Conservation (phyloP, 2,888 invertebrate genomes). For the Actias luna region DNA sequence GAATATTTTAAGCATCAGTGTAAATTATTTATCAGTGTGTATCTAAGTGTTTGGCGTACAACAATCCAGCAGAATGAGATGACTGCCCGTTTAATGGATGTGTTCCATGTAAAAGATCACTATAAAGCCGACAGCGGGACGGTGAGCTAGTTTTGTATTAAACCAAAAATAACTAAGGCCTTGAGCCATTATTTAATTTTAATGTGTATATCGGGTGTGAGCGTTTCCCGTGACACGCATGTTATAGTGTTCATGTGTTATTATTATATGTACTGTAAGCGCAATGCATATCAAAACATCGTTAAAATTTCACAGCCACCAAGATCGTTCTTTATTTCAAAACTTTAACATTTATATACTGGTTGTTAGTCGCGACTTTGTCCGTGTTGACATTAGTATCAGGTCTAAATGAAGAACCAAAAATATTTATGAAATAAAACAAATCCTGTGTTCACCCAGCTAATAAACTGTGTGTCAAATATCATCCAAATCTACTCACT, state of each 20-base stretch:
- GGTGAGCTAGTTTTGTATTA: slow-evolving; percentile 49
- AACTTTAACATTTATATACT: no score
- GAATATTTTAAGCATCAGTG: not conserved
- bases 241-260: slow-evolving; percentile 28
- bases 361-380: no score
- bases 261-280: not conserved
- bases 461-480: no score
- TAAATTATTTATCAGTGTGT: not conserved
- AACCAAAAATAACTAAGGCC: slow-evolving; percentile 69
- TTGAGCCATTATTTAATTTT: slow-evolving; percentile 76
- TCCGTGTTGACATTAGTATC: no score
- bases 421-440: no score
- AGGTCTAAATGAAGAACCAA: no score
- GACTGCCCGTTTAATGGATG: slow-evolving; percentile 9
- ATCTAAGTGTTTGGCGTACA: not conserved
- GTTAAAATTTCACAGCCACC: not conserved
- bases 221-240: slow-evolving; percentile 46
- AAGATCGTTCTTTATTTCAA: not conserved
- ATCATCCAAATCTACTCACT: no score
- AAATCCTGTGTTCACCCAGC: no score
- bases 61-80: slow-evolving; percentile 2
- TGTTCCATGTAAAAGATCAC: slow-evolving; percentile 9
- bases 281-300: not conserved
- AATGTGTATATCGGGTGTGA: slow-evolving; percentile 61
- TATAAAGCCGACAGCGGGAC: slow-evolving; percentile 23